A percentile compares a stretch with the other conserved stretches of the same genome.
phyloP scores from a whole-genome alignment of 1,140 invertebrate genomes.

The Drosophila leontia region DNA sequence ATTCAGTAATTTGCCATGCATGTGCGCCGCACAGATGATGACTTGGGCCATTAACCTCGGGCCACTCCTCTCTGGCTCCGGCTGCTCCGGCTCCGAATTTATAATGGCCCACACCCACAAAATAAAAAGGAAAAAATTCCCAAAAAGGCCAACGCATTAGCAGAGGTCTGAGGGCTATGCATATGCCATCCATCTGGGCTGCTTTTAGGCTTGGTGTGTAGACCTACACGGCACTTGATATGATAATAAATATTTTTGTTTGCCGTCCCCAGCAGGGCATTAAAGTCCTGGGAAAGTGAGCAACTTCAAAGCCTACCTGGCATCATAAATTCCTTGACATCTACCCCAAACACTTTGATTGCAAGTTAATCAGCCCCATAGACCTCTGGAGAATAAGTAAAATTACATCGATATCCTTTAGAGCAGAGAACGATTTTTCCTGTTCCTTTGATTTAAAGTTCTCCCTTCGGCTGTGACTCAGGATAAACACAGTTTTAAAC shows the following conservation, averaged over 20 bases:
- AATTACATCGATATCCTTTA: neutral
- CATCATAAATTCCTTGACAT: neutral
- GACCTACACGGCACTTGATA: conserved; percentile 28
- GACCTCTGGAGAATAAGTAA: neutral
- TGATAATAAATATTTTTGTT: conserved; percentile 51
- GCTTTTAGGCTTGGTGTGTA: conserved; percentile 27
- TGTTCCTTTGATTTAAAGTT: neutral
- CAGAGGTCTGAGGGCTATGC: conserved; percentile 2
- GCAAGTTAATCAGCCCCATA: conserved; percentile 8
- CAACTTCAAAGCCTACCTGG: conserved; percentile 18
- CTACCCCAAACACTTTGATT: neutral
- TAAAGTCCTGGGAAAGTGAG: conserved; percentile 13
- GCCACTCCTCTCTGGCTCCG: conserved; percentile 20
- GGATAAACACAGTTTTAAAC: neutral
- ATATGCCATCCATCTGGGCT: conserved; percentile 10
- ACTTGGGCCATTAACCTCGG: conserved; percentile 53
- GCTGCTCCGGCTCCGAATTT: conserved; percentile 3
- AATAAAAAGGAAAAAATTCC: conserved; percentile 3
- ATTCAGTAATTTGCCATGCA: conserved; percentile 70
- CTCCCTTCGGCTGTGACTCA: too few relatives aligned
- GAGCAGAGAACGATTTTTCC: neutral
- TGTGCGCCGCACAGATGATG: conserved; percentile 51
- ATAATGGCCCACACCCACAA: conserved; percentile 20
- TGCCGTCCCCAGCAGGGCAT: conserved; percentile 23
- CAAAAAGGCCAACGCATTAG: conserved; percentile 35